phyloP scores from a whole-genome alignment of 2,113 vertebrate species.

The Callaeas wilsoni region DNA sequence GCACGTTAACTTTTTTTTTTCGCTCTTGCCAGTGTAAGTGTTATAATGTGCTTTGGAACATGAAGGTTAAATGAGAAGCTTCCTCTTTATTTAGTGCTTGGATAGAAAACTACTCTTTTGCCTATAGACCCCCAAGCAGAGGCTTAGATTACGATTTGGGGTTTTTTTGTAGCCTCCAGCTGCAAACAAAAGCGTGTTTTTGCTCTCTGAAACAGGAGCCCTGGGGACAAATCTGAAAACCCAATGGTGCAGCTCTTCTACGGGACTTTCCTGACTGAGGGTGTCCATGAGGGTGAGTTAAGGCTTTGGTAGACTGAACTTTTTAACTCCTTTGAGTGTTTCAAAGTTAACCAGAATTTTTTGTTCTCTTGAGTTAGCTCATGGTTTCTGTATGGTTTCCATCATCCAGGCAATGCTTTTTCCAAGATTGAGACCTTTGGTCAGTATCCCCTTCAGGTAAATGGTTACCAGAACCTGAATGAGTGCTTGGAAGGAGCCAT shows the following conservation, averaged over 20 bases:
- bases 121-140: background rate
- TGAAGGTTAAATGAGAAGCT: background rate
- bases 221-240: constrained; percentile 85
- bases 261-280: constrained; percentile 90
- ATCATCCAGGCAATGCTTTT: constrained; percentile 79
- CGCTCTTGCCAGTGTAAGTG: background rate
- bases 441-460: constrained; percentile 96
- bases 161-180: background rate
- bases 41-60: background rate
- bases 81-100: background rate
- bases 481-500: constrained; percentile 96
- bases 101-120: background rate
- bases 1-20: background rate
- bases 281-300: constrained; percentile 84
- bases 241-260: constrained; percentile 99
- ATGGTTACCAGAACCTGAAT: constrained; percentile 89
- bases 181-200: background rate
- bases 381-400: background rate
- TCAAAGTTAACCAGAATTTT: background rate
- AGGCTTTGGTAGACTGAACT: background rate
- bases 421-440: constrained; percentile 95
- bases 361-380: background rate
- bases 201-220: constrained; percentile 65
- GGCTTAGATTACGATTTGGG: background rate
- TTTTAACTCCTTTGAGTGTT: background rate